Evolutionary conservation across 2,797 vertebrate genomes (phyloP).

Genomic region (Apogon talboti): DNA sequence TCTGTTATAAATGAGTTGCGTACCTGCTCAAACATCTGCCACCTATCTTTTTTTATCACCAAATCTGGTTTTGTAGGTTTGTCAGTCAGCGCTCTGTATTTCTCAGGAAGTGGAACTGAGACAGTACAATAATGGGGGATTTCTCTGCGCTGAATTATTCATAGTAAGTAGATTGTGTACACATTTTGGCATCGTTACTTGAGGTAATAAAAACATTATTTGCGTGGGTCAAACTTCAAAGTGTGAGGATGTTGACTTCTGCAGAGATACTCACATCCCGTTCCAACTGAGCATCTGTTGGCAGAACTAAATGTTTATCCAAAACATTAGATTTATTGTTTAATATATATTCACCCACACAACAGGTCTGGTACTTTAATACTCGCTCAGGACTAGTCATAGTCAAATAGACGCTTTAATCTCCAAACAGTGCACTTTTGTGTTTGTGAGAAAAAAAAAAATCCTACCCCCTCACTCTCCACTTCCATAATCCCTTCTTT

Average conservation of each 20-base stretch:
- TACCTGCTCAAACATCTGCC: slow-evolving; percentile 28
- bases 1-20: slow-evolving; percentile 21
- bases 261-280: not conserved
- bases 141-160: slow-evolving; percentile 42
- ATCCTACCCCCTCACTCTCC: slow-evolving; percentile 45
- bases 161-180: not conserved
- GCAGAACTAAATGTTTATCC: slow-evolving; percentile 18
- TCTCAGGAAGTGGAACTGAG: slow-evolving; percentile 14
- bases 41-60: slow-evolving; percentile 10
- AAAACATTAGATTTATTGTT: slow-evolving; percentile 21
- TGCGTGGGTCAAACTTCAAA: slow-evolving; percentile 25
- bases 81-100: slow-evolving; percentile 7
- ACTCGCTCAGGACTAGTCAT: slow-evolving; percentile 44
- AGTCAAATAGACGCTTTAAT: slow-evolving; percentile 62
- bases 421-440: slow-evolving; percentile 70
- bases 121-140: slow-evolving; percentile 2
- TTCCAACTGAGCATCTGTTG: not conserved
- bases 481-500: slow-evolving; percentile 73
- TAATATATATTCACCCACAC: slow-evolving; percentile 16
- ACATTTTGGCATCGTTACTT: slow-evolving; percentile 22
- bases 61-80: slow-evolving; percentile 34
- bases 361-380: slow-evolving; percentile 25
- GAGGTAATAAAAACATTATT: slow-evolving; percentile 32
- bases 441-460: slow-evolving; percentile 25
- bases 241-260: not conserved